These are phyloP conservation scores for Sweltsa coloradensis DNA, from an alignment of 1,140 invertebrate genomes.

Conservation along the genomic window DNA sequence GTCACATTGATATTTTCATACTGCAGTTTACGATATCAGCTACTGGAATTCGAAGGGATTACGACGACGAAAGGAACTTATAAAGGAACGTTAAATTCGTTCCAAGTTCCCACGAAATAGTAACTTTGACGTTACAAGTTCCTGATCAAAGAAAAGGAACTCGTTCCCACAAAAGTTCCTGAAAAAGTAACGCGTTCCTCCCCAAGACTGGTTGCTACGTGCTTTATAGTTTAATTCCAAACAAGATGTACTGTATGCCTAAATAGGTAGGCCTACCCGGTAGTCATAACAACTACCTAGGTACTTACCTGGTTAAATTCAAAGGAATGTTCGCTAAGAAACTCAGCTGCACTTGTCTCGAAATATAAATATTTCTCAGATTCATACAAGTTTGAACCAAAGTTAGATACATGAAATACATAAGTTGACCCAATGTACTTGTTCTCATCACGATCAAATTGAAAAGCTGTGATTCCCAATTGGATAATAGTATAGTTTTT, in stretches of 20 bases:
- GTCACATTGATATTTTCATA: no score
- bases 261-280: not conserved
- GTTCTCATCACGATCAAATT: conserved; percentile 37
- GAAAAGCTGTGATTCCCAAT: conserved; percentile 47
- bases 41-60: no score
- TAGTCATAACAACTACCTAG: no score
- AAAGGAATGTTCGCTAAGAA: conserved; percentile 49
- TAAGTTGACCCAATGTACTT: conserved; percentile 43
- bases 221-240: conserved; percentile 3
- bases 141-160: no score
- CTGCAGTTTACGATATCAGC: no score
- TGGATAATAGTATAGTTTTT: conserved; percentile 46
- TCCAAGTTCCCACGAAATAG: no score
- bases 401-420: conserved; percentile 53
- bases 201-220: not conserved
- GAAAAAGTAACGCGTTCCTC: not conserved
- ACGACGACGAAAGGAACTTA: no score
- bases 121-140: no score
- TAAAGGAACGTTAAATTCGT: no score
- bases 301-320: conserved; percentile 59
- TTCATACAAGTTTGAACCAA: conserved; percentile 45
- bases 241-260: not conserved
- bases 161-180: not conserved
- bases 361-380: conserved; percentile 43
- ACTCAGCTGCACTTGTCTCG: conserved; percentile 47